Base-by-base conservation (phyloP, 2,113 vertebrate species). In the Cyphomyrus plagiostoma region DNA sequence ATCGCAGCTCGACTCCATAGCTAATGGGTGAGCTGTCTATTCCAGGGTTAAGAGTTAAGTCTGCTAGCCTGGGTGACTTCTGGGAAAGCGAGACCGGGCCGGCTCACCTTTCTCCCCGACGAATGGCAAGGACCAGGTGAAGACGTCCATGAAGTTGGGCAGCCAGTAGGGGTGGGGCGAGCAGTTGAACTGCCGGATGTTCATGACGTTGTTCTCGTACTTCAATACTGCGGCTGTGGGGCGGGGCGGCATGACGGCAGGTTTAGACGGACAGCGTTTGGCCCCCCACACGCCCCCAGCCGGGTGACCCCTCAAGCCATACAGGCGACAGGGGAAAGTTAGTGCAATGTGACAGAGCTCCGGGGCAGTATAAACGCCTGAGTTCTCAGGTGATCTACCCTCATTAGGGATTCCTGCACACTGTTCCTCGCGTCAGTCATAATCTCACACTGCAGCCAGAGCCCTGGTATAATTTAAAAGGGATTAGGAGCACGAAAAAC, bases 131-230 rank as follows among this genome's bases (percentile, higher is more conserved):
- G 74, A 80, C 74, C 74, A 80, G 35, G 74, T 80, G 74, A 80
- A 80, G 74, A 80, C 74, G 2, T 80, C 74, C 74, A 80, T 80
- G 74, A 80, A 80, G 74, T 80, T 80, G 74, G 74, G 74, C 15
- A 80, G 74, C 74, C 74, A 80, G 74, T 80, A 80, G 30, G 74
- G 74, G 35, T 80, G 74, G 15, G 74, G 74, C 1, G 74, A 80
- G 74, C 74, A 80, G 35, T 80, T 80, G 74, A 80, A 80, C 74
- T 80, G 74, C 39, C 74, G 74, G 74, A 80, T 80, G 74, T 80
- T 80, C 74, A 80, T 80, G 74, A 80, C 74, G 5, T 80, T 80
- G 74, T 80, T 80, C 74, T 80, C 74, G 6, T 80, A 42, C 74
- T 42, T 80, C 74, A 80, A 80, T 80, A 80, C 74, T 80, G 74